Evolutionary conservation across 2,113 vertebrate species (phyloP).

Genomic region (Labeo rohita): DNA sequence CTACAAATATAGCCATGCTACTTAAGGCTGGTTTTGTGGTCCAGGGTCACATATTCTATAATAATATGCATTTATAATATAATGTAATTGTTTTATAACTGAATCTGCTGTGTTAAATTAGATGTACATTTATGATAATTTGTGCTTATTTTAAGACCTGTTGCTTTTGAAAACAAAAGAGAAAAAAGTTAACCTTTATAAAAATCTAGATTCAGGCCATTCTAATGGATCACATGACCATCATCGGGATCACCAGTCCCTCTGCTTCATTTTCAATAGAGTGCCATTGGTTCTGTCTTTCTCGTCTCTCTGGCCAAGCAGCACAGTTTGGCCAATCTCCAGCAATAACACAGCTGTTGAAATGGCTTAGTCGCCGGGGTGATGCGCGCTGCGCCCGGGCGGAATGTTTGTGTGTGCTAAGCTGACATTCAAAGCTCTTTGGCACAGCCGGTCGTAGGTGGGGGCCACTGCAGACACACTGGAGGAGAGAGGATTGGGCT

Average conservation of each 20-base stretch:
- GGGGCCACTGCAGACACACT: slow-evolving; percentile 60
- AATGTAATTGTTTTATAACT: too few relatives aligned
- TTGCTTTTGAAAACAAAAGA: too few relatives aligned
- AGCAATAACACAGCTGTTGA: slow-evolving; percentile 86
- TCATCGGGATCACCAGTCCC: background rate
- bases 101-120: background rate
- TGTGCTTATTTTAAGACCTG: too few relatives aligned
- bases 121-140: background rate
- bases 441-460: slow-evolving; percentile 52
- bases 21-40: too few relatives aligned
- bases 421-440: slow-evolving; percentile 73
- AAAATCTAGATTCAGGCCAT: background rate
- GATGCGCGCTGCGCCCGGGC: slow-evolving; percentile 66
- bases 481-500: slow-evolving; percentile 53
- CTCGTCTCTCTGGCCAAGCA: slow-evolving; percentile 62
- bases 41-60: too few relatives aligned
- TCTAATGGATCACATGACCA: background rate
- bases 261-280: background rate
- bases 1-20: too few relatives aligned
- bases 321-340: slow-evolving; percentile 74
- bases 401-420: slow-evolving; percentile 76
- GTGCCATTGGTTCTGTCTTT: slow-evolving; percentile 44
- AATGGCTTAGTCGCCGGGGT: slow-evolving; percentile 83
- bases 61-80: background rate
- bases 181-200: background rate